Base-by-base conservation (phyloP, 2,888 invertebrate genomes). In the Synanthedon myopaeformis region DNA sequence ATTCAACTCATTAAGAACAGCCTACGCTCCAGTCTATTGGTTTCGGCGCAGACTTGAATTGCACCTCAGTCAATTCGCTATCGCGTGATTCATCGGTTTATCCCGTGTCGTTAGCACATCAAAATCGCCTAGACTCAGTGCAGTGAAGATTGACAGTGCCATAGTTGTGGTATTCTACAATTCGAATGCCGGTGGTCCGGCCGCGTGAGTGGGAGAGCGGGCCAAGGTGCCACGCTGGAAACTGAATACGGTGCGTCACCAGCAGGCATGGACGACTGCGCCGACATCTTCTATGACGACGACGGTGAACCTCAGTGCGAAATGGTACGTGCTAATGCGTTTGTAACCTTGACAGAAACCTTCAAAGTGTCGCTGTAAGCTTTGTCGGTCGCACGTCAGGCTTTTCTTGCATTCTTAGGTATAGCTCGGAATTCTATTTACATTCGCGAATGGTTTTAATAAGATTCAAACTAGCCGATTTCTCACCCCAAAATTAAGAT, bases 131-230 rank as follows among this genome's bases (percentile, higher is more conserved):
- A 62, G 11, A 67, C 70, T 70, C 70, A 71, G 72, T 73, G 70
- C 59, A 65, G 54, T 55, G 61, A 58, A 58, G 57, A 67, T 61
- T 73, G 72, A 65, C 64, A 51, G 51, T 51, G 51, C 19, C 14
- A 50, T 19, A 11, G 13, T 64, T 58, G 60, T 61, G 65, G 74
- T 74, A 72, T 65, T 66, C 78, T 74, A 58, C 62, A 64, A 68
- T 67, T 78, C 78, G 81, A 66, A 86, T 85, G 86, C 90, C 84
- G 89, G 89, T 76, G 83, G 74, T 68, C 86, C 88, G 74, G 78
- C 75, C 67, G 69, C 60, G 69, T 62, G 68, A 61, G 81, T 89
- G 72, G 83, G 89, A 79, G 89, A 86, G 74, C 85, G 88, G 74
- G 79, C 81, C 76, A 57, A 62, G 64, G 48, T 41, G 69, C 70